Evolutionary conservation across 2,797 vertebrate species (phyloP).

Genomic region (Squalus acanthias): DNA sequence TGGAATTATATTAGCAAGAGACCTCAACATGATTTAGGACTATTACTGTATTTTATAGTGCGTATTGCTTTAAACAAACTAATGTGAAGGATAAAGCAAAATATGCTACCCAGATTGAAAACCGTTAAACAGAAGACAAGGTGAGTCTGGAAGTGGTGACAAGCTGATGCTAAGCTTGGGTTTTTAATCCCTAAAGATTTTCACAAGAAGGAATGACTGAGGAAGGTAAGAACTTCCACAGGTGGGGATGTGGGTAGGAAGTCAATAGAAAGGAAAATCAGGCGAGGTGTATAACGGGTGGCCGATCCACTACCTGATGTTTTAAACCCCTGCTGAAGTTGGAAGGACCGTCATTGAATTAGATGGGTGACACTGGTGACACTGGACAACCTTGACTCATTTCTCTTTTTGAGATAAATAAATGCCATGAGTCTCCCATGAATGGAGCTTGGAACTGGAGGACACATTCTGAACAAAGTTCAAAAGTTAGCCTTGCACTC

Average conservation of each 20-base stretch:
- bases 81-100: not conserved
- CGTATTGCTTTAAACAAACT: not conserved
- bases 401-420: not conserved
- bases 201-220: not conserved
- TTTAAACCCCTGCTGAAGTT: not conserved
- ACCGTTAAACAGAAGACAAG: not conserved
- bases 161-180: not conserved
- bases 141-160: not conserved
- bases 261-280: not conserved
- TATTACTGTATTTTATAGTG: not conserved
- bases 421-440: not conserved
- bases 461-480: not conserved
- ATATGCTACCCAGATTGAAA: not conserved
- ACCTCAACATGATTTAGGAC: not conserved
- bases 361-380: not conserved
- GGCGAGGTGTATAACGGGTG: too few species aligned
- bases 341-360: not conserved
- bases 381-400: not conserved
- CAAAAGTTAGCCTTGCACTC: not conserved
- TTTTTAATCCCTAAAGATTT: not conserved
- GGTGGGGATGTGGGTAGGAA: too few species aligned
- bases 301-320: not conserved
- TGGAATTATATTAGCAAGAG: not conserved
- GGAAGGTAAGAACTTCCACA: not conserved
- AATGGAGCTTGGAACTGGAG: not conserved